Percentiles rank a stretch among this genome's conserved stretches.
Evolutionary conservation across 2,797 vertebrate genomes (phyloP).

Genomic region (Sus cebifrons): DNA sequence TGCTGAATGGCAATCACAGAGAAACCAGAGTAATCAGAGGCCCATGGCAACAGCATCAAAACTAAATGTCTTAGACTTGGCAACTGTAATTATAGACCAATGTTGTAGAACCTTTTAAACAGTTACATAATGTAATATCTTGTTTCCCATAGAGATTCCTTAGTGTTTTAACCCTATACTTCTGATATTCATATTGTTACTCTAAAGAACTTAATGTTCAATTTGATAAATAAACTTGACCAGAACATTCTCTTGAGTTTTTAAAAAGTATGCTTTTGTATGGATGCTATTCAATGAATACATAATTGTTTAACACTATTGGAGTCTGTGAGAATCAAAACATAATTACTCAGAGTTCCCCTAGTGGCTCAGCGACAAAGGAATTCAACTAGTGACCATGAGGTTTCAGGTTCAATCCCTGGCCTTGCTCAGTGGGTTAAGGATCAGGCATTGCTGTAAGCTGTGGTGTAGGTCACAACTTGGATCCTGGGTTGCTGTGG

Average conservation of each 20-base stretch:
- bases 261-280: neutral
- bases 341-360: neutral
- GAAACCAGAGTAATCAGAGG: conserved; percentile 55
- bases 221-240: neutral
- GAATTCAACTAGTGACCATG: too few species aligned
- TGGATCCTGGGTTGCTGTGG: too few species aligned
- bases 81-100: conserved; percentile 36
- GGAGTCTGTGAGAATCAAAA: conserved; percentile 35
- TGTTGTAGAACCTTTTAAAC: conserved; percentile 65
- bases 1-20: conserved; percentile 57
- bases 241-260: conserved; percentile 8
- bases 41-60: neutral
- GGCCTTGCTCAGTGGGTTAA: too few species aligned
- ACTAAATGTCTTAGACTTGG: conserved; percentile 32
- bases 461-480: too few species aligned
- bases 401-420: too few species aligned
- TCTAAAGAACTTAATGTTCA: conserved; percentile 66
- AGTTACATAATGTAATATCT: neutral
- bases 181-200: conserved; percentile 49
- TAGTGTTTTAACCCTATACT: conserved; percentile 56
- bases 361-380: too few species aligned
- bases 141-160: conserved; percentile 36
- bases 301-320: neutral
- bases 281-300: neutral
- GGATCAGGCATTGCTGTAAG: too few species aligned